These are phyloP conservation scores for Climacteris rufus DNA, from an alignment of 2,113 vertebrate species.

Conservation along the genomic window DNA sequence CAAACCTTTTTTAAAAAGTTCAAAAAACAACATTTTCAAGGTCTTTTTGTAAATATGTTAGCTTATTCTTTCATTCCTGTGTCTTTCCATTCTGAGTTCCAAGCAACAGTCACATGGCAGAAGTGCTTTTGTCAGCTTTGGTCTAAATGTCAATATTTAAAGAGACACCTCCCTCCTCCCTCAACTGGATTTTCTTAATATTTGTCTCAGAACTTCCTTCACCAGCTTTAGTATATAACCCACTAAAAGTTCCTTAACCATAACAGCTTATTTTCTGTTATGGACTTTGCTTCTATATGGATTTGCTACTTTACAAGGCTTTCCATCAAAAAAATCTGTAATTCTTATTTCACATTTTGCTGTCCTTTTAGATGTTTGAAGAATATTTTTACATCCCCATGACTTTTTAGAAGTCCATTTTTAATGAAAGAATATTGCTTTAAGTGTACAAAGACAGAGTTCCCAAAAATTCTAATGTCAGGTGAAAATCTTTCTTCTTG, in stretches of 20 bases:
- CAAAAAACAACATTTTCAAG: neutral
- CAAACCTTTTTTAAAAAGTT: neutral
- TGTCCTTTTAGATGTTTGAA: neutral
- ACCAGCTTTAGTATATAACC: neutral
- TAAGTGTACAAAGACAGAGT: neutral
- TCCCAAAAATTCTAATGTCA: neutral
- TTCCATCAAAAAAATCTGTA: neutral
- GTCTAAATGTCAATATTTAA: neutral
- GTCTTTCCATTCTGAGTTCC: neutral
- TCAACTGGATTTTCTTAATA: neutral
- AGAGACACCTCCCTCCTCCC: neutral
- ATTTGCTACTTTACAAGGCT: neutral
- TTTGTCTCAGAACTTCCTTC: neutral
- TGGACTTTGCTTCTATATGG: neutral
- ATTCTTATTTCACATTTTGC: neutral
- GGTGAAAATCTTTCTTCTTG: neutral
- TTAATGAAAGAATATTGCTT: neutral
- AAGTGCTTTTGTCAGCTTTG: neutral
- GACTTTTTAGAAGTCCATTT: neutral
- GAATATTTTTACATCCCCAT: neutral
- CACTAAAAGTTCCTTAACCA: neutral
- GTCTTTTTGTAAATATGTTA: neutral
- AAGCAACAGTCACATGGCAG: neutral
- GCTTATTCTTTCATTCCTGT: neutral
- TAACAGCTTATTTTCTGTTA: neutral